phyloP scores from a whole-genome alignment of 2,113 vertebrate genomes.

The Garra rufa region DNA sequence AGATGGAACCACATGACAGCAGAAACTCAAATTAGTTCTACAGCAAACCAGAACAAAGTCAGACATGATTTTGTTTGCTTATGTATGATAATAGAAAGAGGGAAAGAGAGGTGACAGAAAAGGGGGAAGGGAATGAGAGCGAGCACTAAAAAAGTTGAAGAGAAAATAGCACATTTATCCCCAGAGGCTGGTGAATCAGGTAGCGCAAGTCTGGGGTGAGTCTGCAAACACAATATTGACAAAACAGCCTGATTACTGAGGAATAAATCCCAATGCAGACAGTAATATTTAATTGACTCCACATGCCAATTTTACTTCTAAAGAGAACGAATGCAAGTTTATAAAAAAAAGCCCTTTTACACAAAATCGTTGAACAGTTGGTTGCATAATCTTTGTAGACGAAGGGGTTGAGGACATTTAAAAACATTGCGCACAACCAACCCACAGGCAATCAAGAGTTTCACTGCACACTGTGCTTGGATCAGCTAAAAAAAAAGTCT shows the following conservation, averaged over 20 bases:
- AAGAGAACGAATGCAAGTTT: background rate
- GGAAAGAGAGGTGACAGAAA: background rate
- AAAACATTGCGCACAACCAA: background rate
- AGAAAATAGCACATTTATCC: conserved; percentile 10
- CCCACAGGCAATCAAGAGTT: conserved; percentile 13
- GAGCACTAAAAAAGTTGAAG: background rate
- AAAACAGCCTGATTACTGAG: conserved; percentile 19
- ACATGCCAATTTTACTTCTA: background rate
- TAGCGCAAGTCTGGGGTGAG: background rate
- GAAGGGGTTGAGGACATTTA: background rate
- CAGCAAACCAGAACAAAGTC: conserved; percentile 30
- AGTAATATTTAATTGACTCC: background rate
- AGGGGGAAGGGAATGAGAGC: background rate
- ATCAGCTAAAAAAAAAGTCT: conserved; percentile 19
- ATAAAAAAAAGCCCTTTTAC: background rate
- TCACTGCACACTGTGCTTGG: background rate
- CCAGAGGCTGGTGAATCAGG: conserved; percentile 16
- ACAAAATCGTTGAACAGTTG: background rate
- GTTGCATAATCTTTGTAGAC: background rate
- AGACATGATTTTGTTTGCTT: conserved; percentile 24
- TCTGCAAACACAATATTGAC: background rate
- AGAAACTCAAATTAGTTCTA: conserved; percentile 21
- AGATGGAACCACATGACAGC: background rate
- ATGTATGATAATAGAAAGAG: conserved; percentile 3
- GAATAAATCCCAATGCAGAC: background rate